phyloP scores from a whole-genome alignment of 2,797 vertebrate species.

The Ctenochaetus hawaiiensis region DNA sequence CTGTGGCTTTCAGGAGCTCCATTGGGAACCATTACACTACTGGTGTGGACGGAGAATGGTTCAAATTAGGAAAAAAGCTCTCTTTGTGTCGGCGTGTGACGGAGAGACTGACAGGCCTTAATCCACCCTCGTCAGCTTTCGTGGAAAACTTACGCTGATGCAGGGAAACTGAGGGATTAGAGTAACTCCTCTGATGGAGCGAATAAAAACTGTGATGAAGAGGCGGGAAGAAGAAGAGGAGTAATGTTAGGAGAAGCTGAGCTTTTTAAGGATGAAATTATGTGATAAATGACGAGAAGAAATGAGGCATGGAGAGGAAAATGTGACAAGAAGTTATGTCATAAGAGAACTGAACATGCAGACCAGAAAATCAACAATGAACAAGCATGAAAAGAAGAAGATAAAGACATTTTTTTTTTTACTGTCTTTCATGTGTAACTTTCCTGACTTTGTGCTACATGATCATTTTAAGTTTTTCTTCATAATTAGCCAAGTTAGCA shows the following conservation, averaged over 20 bases:
- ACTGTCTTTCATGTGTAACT: not conserved
- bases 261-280: constrained; percentile 17
- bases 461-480: too few species aligned
- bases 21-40: constrained; percentile 11
- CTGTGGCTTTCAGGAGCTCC: not conserved
- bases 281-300: constrained; percentile 34
- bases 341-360: not conserved
- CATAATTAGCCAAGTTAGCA: too few species aligned
- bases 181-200: constrained; percentile 24
- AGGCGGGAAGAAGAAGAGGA: not conserved
- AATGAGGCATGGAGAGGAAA: constrained; percentile 33
- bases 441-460: too few species aligned
- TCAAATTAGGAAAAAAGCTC: constrained; percentile 40
- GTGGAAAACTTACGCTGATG: constrained; percentile 19
- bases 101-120: constrained; percentile 12
- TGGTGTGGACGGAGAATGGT: constrained; percentile 27
- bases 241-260: not conserved
- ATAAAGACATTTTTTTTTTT: too few species aligned
- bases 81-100: not conserved
- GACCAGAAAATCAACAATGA: constrained; percentile 3
- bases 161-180: constrained; percentile 25
- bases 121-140: constrained; percentile 12
- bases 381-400: not conserved
- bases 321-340: constrained; percentile 4
- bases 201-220: constrained; percentile 15